Conservation (phyloP, 1,140 invertebrate genomes). For the Bombus fervidus region DNA sequence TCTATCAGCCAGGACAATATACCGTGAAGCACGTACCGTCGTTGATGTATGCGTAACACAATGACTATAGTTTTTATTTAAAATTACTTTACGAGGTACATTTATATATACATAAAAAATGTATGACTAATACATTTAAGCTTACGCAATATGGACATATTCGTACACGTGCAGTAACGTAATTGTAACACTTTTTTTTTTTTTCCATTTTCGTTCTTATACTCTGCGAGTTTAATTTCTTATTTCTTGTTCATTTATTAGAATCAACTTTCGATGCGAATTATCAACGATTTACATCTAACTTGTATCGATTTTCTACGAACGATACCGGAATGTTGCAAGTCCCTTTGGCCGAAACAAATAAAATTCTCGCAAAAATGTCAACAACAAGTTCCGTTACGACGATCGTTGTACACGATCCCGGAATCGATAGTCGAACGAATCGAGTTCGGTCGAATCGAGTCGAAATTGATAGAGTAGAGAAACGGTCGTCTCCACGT, state of each 20-base stretch:
- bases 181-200: constrained; percentile 59
- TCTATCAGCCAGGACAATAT: neutral
- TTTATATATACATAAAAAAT: constrained; percentile 82
- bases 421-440: neutral
- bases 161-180: constrained; percentile 69
- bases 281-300: constrained; percentile 70
- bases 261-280: constrained; percentile 60
- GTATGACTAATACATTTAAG: constrained; percentile 77
- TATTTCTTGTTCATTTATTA: neutral
- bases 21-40: no score
- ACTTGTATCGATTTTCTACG: constrained; percentile 72
- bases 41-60: constrained; percentile 72
- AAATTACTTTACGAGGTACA: constrained; percentile 80
- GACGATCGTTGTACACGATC: constrained; percentile 3
- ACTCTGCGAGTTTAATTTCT: neutral
- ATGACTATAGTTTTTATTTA: constrained; percentile 81
- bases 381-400: constrained; percentile 21
- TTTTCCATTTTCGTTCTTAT: constrained; percentile 33
- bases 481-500: no score
- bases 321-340: constrained; percentile 79
- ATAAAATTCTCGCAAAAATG: constrained; percentile 46
- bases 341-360: constrained; percentile 58
- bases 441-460: constrained; percentile 21
- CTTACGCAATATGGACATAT: constrained; percentile 68
- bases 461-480: no score